These are phyloP conservation scores for Serranus cabrilla DNA, from an alignment of 2,797 vertebrate genomes.

Conservation along the genomic window DNA sequence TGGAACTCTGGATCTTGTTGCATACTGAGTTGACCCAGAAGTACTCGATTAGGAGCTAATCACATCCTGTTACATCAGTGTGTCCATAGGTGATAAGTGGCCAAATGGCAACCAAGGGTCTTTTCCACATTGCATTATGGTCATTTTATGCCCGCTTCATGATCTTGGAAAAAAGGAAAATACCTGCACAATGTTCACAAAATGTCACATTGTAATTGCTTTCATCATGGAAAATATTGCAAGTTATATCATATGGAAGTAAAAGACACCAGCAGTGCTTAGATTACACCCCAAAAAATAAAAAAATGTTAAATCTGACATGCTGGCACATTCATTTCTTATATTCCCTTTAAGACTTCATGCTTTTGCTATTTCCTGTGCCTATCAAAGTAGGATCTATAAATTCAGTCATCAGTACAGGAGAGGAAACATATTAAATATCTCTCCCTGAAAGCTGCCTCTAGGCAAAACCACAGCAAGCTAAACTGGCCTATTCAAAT, in stretches of 20 bases:
- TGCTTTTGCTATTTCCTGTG: slow-evolving; percentile 24
- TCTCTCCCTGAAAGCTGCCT: slow-evolving; percentile 69
- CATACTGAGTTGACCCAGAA: slow-evolving; percentile 46
- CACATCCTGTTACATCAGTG: slow-evolving; percentile 40
- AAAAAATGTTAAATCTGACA: slow-evolving; percentile 8
- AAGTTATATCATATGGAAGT: slow-evolving; percentile 3
- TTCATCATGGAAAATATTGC: slow-evolving; percentile 10
- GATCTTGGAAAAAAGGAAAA: neutral
- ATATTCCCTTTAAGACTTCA: slow-evolving; percentile 24
- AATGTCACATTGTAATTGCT: slow-evolving; percentile 15
- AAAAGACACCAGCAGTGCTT: neutral
- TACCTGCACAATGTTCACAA: neutral
- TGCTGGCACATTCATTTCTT: slow-evolving; percentile 24
- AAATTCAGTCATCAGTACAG: slow-evolving; percentile 67
- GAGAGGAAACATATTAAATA: slow-evolving; percentile 72
- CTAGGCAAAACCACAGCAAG: slow-evolving; percentile 71
- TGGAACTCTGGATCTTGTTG: slow-evolving; percentile 17
- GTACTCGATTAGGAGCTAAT: slow-evolving; percentile 44
- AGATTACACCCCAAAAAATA: neutral
- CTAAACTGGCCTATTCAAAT: slow-evolving; percentile 70
- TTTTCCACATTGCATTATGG: slow-evolving; percentile 12
- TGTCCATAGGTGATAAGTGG: slow-evolving; percentile 31
- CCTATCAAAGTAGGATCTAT: slow-evolving; percentile 61
- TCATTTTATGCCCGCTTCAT: slow-evolving; percentile 20
- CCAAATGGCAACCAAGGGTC: slow-evolving; percentile 31